These are phyloP conservation scores for Drosophila takahashii DNA, from an alignment of 1,140 invertebrate species.

Conservation along the genomic window DNA sequence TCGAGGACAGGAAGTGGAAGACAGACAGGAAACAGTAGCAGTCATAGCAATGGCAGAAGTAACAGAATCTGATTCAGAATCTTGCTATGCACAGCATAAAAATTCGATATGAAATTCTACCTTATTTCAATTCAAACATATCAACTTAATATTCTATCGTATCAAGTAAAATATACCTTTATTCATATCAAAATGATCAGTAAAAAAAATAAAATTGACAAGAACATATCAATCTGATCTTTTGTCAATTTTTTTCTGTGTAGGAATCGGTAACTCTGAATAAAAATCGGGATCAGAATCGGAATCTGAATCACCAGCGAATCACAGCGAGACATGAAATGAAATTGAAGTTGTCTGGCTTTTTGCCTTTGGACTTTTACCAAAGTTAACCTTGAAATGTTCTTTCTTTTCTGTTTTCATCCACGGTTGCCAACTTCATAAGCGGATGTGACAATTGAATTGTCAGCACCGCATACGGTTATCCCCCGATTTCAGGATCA, in stretches of 20 bases:
- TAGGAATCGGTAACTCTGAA: not conserved
- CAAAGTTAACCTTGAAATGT: constrained; percentile 53
- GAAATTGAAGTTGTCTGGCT: constrained; percentile 34
- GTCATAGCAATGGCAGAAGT: constrained; percentile 28
- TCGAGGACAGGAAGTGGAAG: constrained; percentile 42
- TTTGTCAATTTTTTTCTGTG: no score
- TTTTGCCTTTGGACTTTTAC: not conserved
- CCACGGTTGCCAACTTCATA: constrained; percentile 52
- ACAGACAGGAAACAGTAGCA: constrained; percentile 47
- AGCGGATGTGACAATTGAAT: constrained; percentile 60
- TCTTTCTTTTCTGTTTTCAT: constrained; percentile 1
- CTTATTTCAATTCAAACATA: no score
- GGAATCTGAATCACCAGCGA: constrained; percentile 8
- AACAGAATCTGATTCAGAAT: constrained; percentile 21
- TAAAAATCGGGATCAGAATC: not conserved
- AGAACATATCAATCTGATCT: not conserved
- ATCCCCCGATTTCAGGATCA: constrained; percentile 5
- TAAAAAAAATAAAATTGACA: no score
- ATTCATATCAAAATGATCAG: no score
- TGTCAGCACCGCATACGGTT: constrained; percentile 22
- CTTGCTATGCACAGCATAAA: no score
- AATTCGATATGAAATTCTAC: no score
- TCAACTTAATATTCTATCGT: no score
- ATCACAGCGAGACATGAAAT: constrained; percentile 11
- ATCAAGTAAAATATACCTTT: no score